These are phyloP conservation scores for Odontamblyopus lacepedii DNA, from an alignment of 2,797 vertebrate species.

Conservation along the genomic window DNA sequence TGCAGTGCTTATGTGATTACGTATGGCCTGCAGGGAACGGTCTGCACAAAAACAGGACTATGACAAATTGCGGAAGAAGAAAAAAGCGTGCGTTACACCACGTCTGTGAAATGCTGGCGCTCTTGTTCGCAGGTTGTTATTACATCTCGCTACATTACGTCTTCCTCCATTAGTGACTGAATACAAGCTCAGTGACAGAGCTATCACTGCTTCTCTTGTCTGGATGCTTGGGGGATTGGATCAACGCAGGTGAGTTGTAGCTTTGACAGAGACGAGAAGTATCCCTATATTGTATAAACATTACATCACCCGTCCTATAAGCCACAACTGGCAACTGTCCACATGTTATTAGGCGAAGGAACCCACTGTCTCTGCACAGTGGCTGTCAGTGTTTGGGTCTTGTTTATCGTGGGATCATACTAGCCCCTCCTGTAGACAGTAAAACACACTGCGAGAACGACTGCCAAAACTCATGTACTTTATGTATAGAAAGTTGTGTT, in stretches of 20 bases:
- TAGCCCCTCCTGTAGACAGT: background rate
- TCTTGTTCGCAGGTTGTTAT: conserved; percentile 6
- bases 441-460: background rate
- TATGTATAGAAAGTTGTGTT: conserved; percentile 2
- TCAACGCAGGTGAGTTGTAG: conserved; percentile 77
- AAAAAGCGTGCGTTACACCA: background rate
- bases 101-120: background rate
- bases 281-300: conserved; percentile 79
- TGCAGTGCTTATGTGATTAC: background rate
- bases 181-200: conserved; percentile 55
- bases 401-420: conserved; percentile 1
- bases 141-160: conserved; percentile 6
- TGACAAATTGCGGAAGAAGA: conserved; percentile 2
- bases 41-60: background rate
- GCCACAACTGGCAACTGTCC: conserved; percentile 72
- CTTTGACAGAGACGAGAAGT: conserved; percentile 78
- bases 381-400: conserved; percentile 5
- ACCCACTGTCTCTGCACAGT: conserved; percentile 31
- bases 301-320: conserved; percentile 74
- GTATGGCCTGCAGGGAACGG: background rate
- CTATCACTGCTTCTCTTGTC: conserved; percentile 65
- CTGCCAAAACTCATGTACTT: conserved; percentile 13
- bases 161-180: conserved; percentile 7
- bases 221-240: conserved; percentile 75
- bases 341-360: conserved; percentile 60